A percentile compares a stretch with the other conserved stretches of the same genome.
Evolutionary conservation across 2,888 invertebrate species (phyloP).

Genomic region (Dasypolia templi): DNA sequence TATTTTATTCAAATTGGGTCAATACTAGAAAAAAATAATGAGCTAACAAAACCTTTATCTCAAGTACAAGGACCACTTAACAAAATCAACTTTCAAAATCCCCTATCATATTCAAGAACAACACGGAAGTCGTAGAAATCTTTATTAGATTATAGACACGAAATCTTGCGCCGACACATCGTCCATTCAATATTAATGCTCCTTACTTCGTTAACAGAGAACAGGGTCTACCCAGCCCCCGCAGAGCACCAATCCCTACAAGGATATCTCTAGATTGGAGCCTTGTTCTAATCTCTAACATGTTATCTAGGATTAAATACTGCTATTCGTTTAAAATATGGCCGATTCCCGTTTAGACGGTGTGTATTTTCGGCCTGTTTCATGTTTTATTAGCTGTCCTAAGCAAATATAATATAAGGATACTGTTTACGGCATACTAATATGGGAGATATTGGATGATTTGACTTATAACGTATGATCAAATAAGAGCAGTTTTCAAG

Average conservation of each 20-base stretch:
- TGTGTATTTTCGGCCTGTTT: constrained; percentile 46
- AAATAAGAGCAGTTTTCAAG: not conserved
- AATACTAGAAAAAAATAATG: not conserved
- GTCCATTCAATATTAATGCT: constrained; percentile 79
- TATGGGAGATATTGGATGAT: constrained; percentile 13
- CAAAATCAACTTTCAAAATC: constrained; percentile 25
- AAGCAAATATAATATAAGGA: constrained; percentile 49
- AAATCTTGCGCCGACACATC: constrained; percentile 60
- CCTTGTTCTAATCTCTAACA: constrained; percentile 74
- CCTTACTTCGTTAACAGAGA: constrained; percentile 73
- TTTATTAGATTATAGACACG: constrained; percentile 48
- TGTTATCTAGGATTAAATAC: constrained; percentile 68
- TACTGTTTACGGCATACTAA: constrained; percentile 41
- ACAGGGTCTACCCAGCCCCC: constrained; percentile 68
- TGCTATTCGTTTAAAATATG: constrained; percentile 66
- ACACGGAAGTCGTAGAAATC: constrained; percentile 49
- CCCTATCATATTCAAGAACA: constrained; percentile 28
- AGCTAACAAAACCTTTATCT: not conserved
- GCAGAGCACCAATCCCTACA: constrained; percentile 74
- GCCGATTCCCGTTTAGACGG: constrained; percentile 49
- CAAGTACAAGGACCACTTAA: constrained; percentile 11
- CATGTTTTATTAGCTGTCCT: constrained; percentile 51
- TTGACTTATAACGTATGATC: constrained; percentile 2
- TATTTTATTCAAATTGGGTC: too few relatives aligned
- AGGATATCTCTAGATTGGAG: constrained; percentile 78